phyloP scores from a whole-genome alignment of 1,140 invertebrate genomes.

The Drosophila nikananu region DNA sequence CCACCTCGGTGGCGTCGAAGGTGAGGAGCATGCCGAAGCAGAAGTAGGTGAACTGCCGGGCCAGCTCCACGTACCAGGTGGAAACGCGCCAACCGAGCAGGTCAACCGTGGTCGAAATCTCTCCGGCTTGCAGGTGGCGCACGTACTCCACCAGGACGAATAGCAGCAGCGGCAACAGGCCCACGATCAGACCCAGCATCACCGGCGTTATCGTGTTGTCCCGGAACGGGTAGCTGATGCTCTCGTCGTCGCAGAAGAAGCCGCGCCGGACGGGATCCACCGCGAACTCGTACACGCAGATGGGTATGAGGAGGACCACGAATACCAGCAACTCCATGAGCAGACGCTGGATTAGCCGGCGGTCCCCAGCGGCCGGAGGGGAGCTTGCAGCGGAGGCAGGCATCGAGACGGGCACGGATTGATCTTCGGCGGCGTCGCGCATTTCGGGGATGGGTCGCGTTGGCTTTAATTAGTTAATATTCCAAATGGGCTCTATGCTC shows the following conservation, averaged over 20 bases:
- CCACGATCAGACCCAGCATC: slow-evolving; percentile 91
- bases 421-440: slow-evolving; percentile 57
- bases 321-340: slow-evolving; percentile 68
- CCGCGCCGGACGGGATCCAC: slow-evolving; percentile 94
- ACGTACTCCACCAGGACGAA: slow-evolving; percentile 69
- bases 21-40: slow-evolving; percentile 93
- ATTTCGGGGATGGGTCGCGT: slow-evolving; percentile 42
- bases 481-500: slow-evolving; percentile 58
- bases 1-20: slow-evolving; percentile 94
- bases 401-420: slow-evolving; percentile 5
- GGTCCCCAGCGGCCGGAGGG: slow-evolving; percentile 26
- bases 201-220: slow-evolving; percentile 92
- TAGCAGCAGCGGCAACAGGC: slow-evolving; percentile 86
- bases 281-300: slow-evolving; percentile 90
- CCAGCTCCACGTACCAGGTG: slow-evolving; percentile 89
- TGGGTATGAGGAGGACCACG: slow-evolving; percentile 85
- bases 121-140: slow-evolving; percentile 40
- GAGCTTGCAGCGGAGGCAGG: background rate
- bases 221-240: slow-evolving; percentile 93
- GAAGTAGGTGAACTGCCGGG: slow-evolving; percentile 90
- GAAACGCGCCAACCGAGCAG: slow-evolving; percentile 85
- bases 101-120: slow-evolving; percentile 38
- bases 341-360: slow-evolving; percentile 42
- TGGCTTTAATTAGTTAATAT: slow-evolving; percentile 76
- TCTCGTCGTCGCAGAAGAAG: slow-evolving; percentile 98